Conservation (phyloP, 2,797 vertebrate genomes). For the Alca torda region DNA sequence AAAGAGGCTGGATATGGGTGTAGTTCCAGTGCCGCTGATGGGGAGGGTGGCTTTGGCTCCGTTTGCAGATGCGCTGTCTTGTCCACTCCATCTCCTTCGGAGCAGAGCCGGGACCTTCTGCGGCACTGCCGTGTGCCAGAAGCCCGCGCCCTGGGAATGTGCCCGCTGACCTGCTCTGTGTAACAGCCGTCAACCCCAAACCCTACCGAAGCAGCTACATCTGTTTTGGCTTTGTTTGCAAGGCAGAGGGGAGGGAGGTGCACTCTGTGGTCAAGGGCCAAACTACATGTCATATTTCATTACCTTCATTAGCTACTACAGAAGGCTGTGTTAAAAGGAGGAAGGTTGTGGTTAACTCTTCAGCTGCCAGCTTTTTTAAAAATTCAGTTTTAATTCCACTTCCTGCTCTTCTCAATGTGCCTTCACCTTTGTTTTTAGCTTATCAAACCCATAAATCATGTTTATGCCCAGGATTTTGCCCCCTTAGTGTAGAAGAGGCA, state of each 20-base stretch:
- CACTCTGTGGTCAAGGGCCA: constrained; percentile 80
- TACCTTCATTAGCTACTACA: constrained; percentile 83
- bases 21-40: neutral
- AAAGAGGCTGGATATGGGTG: neutral
- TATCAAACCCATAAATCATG: constrained; percentile 33
- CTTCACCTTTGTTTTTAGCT: constrained; percentile 32
- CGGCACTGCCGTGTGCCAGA: constrained; percentile 47
- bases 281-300: constrained; percentile 84
- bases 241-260: constrained; percentile 75
- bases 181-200: constrained; percentile 70
- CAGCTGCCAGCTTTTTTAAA: constrained; percentile 23
- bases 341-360: constrained; percentile 74
- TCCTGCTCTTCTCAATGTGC: neutral
- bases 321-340: constrained; percentile 69
- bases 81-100: neutral
- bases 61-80: neutral
- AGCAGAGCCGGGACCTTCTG: constrained; percentile 25
- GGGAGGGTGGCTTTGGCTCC: neutral
- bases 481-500: constrained; percentile 9
- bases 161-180: constrained; percentile 64
- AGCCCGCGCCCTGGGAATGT: constrained; percentile 49
- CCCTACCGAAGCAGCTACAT: constrained; percentile 72
- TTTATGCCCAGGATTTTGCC: constrained; percentile 16
- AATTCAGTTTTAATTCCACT: constrained; percentile 15
- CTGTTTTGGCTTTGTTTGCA: constrained; percentile 82